Conservation (phyloP, 1,140 invertebrate species). For the Adoxophyes honmai region DNA sequence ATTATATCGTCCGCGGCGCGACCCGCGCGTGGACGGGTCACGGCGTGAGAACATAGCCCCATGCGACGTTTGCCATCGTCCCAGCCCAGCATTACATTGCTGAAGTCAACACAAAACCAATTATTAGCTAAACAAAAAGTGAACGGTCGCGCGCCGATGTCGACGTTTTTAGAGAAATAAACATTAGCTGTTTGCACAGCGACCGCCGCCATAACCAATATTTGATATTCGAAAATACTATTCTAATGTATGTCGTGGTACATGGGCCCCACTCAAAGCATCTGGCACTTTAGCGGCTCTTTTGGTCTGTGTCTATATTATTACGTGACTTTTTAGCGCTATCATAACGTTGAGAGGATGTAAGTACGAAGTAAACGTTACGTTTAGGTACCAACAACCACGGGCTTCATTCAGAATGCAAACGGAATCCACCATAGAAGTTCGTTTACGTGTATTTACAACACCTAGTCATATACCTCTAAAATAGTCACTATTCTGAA, state of each 20-base stretch:
- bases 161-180: conserved; percentile 70
- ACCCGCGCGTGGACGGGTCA: neutral
- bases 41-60: conserved; percentile 53
- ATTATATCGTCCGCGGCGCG: conserved; percentile 21
- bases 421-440: too few relatives aligned
- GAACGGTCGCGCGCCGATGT: conserved; percentile 63
- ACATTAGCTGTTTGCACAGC: conserved; percentile 70
- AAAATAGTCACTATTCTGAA: too few relatives aligned
- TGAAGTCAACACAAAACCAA: conserved; percentile 69
- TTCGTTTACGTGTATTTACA: too few relatives aligned
- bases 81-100: conserved; percentile 44
- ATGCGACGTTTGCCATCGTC: conserved; percentile 48
- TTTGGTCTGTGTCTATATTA: conserved; percentile 50
- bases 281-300: conserved; percentile 66
- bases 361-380: conserved; percentile 1
- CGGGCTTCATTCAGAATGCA: too few relatives aligned
- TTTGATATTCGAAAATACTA: conserved; percentile 75
- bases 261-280: conserved; percentile 49
- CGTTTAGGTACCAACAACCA: too few relatives aligned
- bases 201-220: conserved; percentile 71
- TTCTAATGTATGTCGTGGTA: conserved; percentile 72
- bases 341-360: conserved; percentile 14
- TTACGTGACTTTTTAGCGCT: conserved; percentile 36
- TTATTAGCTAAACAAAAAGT: conserved; percentile 72
- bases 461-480: too few relatives aligned